These are phyloP conservation scores for Gallinago jamesoni DNA, from an alignment of 2,113 vertebrate genomes.

Conservation along the genomic window DNA sequence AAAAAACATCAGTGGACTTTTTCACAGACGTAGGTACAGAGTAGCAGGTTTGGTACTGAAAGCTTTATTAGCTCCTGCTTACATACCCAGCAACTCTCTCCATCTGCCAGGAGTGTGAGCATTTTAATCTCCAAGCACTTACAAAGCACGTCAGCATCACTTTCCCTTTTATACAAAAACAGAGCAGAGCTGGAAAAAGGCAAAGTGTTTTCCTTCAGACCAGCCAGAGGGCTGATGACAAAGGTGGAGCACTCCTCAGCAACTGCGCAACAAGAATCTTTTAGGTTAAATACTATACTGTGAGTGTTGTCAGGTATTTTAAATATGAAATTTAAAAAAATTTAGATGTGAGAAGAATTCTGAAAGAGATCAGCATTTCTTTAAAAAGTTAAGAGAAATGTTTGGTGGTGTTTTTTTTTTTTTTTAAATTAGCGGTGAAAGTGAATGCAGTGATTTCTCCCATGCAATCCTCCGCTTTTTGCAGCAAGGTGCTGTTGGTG, in stretches of 20 bases:
- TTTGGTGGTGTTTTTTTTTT: not conserved
- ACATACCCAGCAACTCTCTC: not conserved
- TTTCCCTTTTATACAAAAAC: not conserved
- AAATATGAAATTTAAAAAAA: not conserved
- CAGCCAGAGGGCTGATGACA: not conserved
- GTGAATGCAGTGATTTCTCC: not conserved
- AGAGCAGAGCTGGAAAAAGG: not conserved
- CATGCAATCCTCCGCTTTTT: not conserved
- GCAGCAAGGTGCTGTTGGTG: not conserved
- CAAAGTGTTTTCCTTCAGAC: not conserved
- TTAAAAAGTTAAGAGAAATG: not conserved
- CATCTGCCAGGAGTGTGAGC: not conserved
- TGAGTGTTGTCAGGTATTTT: not conserved
- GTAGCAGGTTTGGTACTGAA: not conserved
- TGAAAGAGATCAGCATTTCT: not conserved
- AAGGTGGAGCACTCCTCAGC: not conserved
- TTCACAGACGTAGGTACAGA: not conserved
- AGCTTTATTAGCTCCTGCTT: not conserved
- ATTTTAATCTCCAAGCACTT: not conserved
- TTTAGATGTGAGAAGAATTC: not conserved
- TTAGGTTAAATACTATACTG: not conserved
- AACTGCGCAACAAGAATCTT: not conserved
- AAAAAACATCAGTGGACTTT: not conserved
- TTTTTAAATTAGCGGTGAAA: rapidly evolving
- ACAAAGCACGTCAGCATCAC: not conserved